phyloP scores from a whole-genome alignment of 2,113 vertebrate species.

The Gadus macrocephalus region DNA sequence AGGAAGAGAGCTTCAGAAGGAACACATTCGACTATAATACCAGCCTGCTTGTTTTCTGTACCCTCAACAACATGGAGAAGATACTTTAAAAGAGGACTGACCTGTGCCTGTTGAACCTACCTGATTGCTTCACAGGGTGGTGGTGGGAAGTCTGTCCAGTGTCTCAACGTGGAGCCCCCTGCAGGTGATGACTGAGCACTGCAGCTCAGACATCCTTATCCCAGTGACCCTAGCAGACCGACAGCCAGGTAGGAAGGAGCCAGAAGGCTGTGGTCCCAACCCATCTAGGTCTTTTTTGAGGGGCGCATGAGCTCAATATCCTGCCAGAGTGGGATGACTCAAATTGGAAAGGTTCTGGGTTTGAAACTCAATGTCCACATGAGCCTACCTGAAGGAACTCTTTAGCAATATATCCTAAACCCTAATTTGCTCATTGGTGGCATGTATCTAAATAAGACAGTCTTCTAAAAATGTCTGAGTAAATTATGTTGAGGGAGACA shows the following conservation, averaged over 20 bases:
- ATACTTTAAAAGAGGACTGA: neutral
- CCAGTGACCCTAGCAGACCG: constrained; percentile 77
- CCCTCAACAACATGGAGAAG: too few species aligned
- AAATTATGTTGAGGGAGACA: too few species aligned
- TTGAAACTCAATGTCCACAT: too few species aligned
- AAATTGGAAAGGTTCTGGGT: too few species aligned
- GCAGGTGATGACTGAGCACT: constrained; percentile 78
- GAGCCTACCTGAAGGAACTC: too few species aligned
- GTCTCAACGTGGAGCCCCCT: constrained; percentile 84
- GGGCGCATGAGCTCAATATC: neutral
- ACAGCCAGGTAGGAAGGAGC: constrained; percentile 74
- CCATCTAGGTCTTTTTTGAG: neutral
- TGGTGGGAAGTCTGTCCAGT: constrained; percentile 75
- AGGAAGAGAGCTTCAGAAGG: neutral
- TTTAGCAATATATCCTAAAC: too few species aligned
- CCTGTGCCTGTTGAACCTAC: neutral
- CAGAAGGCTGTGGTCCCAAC: too few species aligned
- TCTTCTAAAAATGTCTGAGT: too few species aligned
- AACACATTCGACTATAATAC: neutral
- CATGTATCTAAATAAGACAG: too few species aligned
- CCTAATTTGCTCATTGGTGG: too few species aligned
- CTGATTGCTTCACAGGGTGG: constrained; percentile 59
- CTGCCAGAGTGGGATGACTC: too few species aligned
- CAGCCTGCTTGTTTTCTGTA: neutral
- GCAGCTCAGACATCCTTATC: constrained; percentile 81